Base-by-base conservation (phyloP, 2,113 vertebrate genomes). In the Speoplatyrhinus poulsoni region DNA sequence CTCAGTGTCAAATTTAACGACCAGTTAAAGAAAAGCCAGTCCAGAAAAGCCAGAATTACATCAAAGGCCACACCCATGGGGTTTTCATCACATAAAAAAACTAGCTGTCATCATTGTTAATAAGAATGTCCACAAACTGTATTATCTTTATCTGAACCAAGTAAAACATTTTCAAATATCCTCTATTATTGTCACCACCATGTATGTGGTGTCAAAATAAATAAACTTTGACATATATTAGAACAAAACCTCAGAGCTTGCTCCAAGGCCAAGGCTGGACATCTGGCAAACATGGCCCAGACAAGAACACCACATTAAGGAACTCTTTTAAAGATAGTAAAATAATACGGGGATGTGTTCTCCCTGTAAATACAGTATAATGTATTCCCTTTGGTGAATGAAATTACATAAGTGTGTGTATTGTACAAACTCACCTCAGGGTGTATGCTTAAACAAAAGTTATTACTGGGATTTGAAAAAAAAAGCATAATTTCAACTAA, bases 51-150 rank as follows among this genome's bases (percentile, higher is more conserved):
- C 74, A 78, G 72, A 70, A 66, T 63, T 32, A 68, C 72, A 82
- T 85, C 72, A 90, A 86, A 86, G 69, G 12, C 52, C 32, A 75
- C 70, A 76, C 86, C 67, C 85, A 80, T 60, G 26, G 75, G 5
- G 64, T 73, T 59, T 62, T 70, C 60, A 70, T 73, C 66, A 76
- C 81, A 81, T 71, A 83, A 87, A 84, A 84, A 83, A 70, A 69
- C 65, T 46, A 84, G 83, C 81, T 84, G 77, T 81, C 80, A 77
- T 81, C 80, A 62, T 75, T 70, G 19, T 89, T 81, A 86, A 73
- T 81, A 86, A 73, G 81, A 60, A 74, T 82, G 76, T 77, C 65
- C 72, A 69, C 65, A 17, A 65, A 75, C 49, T 62, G 63, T 71
- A 72, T 76, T 77, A 65, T 75, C 60, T 85, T 62, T 70, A 50